Evolutionary conservation across 2,888 invertebrate genomes (phyloP), one percentile per base, ranked within the genome.

Genomic region (Urechis unicinctus): DNA sequence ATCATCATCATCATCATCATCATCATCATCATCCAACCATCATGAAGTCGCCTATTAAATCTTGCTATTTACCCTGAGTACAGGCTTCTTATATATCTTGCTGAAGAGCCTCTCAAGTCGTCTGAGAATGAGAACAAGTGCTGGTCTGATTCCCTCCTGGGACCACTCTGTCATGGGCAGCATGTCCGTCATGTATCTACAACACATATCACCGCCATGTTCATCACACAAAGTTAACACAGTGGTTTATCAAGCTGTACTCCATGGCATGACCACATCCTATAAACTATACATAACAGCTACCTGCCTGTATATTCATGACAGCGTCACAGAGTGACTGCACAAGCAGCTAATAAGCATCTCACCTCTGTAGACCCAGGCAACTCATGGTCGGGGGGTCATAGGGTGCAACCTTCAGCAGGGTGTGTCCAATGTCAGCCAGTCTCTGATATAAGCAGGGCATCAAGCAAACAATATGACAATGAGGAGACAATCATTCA

Each of bases 321-420:
- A 36, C 9, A 36, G 36, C 9, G 17, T 36, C 17, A 36, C 9
- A 9, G 9, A 36, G 9, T 36, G 36, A 36, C n/a, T n/a, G n/a
- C n/a, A n/a, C n/a, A n/a, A n/a, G n/a, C n/a, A n/a, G n/a, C n/a
- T n/a, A n/a, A 36, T 42, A 21, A 50, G 9, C 5, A 22, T 91
- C 92, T 71, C 92, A 96, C 62, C 88, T 85, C 70, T 93, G 91
- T 0, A 97, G 81, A 0, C 96, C 96, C 31, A 90, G 84, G 68
- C 96, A 96, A 0, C 88, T 90, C 92, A 98, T 95, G 0, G 97
- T 95, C 66, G 89, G 88, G 0, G 95, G 90, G 80, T 98, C 98
- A 78, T 97, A 97, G 0, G 97, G 96, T 0, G 97, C 94, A 24
- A 98, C 89, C 81, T 99, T 98, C 22, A 99, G 82, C 21, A 99